Base-by-base conservation (phyloP, 2,888 invertebrate genomes). In the Mythimna lalbum region DNA sequence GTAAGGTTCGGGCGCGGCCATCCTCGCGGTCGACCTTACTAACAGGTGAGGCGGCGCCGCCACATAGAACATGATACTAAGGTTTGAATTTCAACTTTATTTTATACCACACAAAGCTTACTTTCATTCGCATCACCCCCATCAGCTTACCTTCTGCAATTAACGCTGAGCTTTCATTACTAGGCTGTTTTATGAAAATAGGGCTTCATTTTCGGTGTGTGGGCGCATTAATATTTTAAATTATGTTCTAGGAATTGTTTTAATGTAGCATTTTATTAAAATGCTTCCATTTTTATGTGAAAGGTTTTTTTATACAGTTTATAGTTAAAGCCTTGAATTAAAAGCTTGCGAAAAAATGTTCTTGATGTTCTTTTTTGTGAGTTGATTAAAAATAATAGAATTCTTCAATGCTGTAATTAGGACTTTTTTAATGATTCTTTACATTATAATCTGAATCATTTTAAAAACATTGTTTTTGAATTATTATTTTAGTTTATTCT, bases 21-120 rank as follows among this genome's bases (percentile, higher is more conserved):
- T 84, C 87, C 87, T 89, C 94, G 95, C 95, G 94, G 93, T 94
- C 95, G 95, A 88, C 95, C 95, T 95, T 95, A 95, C 95, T 90
- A 93, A 93, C 94, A 95, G 95, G 95, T 95, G 95, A 95, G 95
- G 96, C 94, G 95, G 92, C 92, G 91, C 89, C 94, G 93, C 94
- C 93, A 93, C 93, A 92, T 93, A 94, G 95, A 96, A 91, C 95
- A 95, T 96, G 96, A 93, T 96, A 92, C 95, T 96, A 96, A 96
- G 96, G 96, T 96, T 95, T 92, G 95, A 93, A 91, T 91, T 89
- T 91, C 27, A 89, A 91, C 91, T 93, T 93, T 94, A 94, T 93
- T 89, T 80, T 81, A 57, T 86, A 78, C 36, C 0, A 0, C 0
- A 43, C 83, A 89, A 80, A 76, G 78, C 69, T 67, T 73, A 62